Evolutionary conservation across 1,140 invertebrate species (phyloP), one percentile per base, ranked within the genome.

Genomic region (Palaemon carinicauda): DNA sequence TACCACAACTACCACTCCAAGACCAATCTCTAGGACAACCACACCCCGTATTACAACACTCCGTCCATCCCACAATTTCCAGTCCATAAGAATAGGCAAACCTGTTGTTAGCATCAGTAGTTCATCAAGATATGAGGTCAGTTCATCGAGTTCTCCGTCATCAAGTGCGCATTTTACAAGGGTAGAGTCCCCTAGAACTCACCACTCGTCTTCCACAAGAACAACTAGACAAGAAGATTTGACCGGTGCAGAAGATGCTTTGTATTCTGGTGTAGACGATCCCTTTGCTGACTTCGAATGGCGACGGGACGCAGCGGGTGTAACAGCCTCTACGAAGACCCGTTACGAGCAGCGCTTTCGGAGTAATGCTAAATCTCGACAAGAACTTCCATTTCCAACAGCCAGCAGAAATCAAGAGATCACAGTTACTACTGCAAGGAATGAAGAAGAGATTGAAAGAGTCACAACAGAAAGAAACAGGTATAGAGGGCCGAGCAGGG

Each of bases 281-380:
- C 89, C 89, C 9, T 89, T 88, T 54, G 89, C 89, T n/a, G 71
- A 86, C 82, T 86, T 74, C 50, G 89, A 89, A 80, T 89, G 87
- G 89, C 78, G 87, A n/a, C 79, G 80, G 27, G 86, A 88, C 53
- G 73, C 82, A 15, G 41, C 82, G 0, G 77, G 85, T n/a, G 88
- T 87, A 15, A 89, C 88, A 15, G 88, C 88, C 19, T 83, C 79
- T 41, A 86, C 89, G 12, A 88, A 87, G 50, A 89, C 89, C 0
- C 33, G 65, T 14, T 89, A 89, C 27, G 89, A 89, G 80, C 80
- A 88, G 31, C 54, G 75, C 2, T 82, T 80, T 19, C 53, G 80
- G 9, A 56, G 51, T 15, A 56, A 21, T 19, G 27, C 9, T 3
- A 21, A 81, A 27, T 51, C 56, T 3, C 65, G 85, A 21, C 78